phyloP scores from a whole-genome alignment of 2,113 vertebrate genomes.

The Myotis brandtii region DNA sequence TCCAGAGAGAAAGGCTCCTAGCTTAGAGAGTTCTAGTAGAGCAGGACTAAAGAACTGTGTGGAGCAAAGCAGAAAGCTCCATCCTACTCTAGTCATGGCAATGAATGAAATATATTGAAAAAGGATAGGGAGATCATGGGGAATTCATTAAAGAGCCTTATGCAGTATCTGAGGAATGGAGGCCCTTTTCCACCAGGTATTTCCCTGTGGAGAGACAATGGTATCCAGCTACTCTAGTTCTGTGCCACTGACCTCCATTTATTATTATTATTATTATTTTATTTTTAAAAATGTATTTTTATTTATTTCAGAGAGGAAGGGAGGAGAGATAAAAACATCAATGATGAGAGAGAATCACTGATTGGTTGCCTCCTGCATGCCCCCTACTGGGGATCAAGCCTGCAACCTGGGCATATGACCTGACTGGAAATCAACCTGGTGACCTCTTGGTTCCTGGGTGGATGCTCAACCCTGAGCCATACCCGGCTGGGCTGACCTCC shows the following conservation, averaged over 20 bases:
- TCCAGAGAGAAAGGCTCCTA: neutral
- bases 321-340: too few relatives aligned
- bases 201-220: neutral
- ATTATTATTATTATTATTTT: neutral
- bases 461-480: too few relatives aligned
- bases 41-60: neutral
- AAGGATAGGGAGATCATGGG: neutral
- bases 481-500: neutral
- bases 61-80: neutral
- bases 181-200: neutral
- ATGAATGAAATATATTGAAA: slow-evolving; percentile 12
- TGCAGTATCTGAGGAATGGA: neutral
- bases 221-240: neutral
- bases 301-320: too few relatives aligned
- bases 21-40: neutral
- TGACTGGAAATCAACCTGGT: too few relatives aligned
- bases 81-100: neutral
- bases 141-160: neutral
- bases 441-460: too few relatives aligned
- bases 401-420: too few relatives aligned
- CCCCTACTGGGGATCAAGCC: too few relatives aligned
- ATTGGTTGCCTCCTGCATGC: too few relatives aligned
- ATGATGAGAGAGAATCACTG: too few relatives aligned
- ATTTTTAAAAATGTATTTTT: too few relatives aligned
- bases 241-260: neutral